Conservation (phyloP, 2,888 invertebrate genomes). For the Liopterus haemorrhoidalis region DNA sequence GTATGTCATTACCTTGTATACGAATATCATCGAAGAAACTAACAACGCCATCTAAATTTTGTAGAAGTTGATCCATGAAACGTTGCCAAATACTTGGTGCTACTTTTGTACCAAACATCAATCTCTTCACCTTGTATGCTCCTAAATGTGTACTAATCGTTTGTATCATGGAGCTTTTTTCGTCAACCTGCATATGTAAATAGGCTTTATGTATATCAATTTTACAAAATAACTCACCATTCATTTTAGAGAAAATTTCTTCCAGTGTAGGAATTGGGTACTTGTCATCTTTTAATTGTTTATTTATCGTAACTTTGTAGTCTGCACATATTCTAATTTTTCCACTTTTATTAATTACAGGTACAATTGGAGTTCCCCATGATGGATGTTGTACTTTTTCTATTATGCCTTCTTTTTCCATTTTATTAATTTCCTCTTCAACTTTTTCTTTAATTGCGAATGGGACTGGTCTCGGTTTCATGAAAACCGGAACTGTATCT, state of each 20-base stretch:
- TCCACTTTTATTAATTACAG: constrained; percentile 27
- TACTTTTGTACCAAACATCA: constrained; percentile 27
- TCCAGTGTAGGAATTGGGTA: constrained; percentile 35
- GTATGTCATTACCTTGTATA: constrained; percentile 25
- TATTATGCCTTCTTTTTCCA: constrained; percentile 14
- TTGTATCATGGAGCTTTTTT: constrained; percentile 13
- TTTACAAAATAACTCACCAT: constrained; percentile 21
- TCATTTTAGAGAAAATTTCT: constrained; percentile 24
- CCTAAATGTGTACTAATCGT: constrained; percentile 19
- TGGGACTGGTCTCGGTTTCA: constrained; percentile 9
- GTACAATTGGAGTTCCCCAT: constrained; percentile 30
- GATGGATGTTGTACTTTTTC: background rate
- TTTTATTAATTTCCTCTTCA: constrained; percentile 10
- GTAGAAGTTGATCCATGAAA: constrained; percentile 33
- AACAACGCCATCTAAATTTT: constrained; percentile 28
- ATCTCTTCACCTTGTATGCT: constrained; percentile 13
- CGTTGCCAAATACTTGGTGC: constrained; percentile 33
- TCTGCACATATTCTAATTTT: constrained; percentile 30
- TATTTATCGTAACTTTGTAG: constrained; percentile 19
- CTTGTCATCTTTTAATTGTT: constrained; percentile 17
- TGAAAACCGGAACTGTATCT: constrained; percentile 2
- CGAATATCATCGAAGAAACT: constrained; percentile 36
- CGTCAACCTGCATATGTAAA: constrained; percentile 21
- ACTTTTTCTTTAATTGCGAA: constrained; percentile 1
- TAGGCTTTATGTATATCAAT: constrained; percentile 23